These are phyloP conservation scores for Adelosebastes latens DNA, from an alignment of 2,797 vertebrate species.

Conservation along the genomic window DNA sequence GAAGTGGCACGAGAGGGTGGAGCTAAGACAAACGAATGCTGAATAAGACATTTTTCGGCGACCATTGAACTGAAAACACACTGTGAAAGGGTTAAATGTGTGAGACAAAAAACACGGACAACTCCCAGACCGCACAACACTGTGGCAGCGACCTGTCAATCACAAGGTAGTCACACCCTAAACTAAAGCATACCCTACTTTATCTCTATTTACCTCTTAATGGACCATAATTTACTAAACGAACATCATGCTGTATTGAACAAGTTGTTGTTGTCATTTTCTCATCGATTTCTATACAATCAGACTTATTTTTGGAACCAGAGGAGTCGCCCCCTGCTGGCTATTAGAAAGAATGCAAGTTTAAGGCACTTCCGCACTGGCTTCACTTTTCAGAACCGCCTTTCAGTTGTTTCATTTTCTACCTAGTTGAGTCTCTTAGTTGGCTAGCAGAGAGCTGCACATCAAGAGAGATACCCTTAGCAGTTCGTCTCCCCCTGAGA, in stretches of 20 bases:
- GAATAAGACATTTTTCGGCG: background rate
- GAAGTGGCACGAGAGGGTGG: background rate
- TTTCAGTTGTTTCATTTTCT: background rate
- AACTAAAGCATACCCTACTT: background rate
- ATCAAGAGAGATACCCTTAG: background rate
- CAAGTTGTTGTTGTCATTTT: background rate
- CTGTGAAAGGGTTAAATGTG: background rate
- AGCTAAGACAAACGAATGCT: background rate
- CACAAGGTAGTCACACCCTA: background rate
- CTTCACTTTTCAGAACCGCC: background rate
- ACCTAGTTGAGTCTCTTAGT: background rate
- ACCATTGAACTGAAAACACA: background rate
- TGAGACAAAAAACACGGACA: too few species aligned
- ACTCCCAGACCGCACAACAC: background rate
- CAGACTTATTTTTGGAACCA: background rate
- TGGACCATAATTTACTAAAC: background rate
- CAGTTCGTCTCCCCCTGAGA: slow-evolving; percentile 1
- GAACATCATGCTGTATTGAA: background rate
- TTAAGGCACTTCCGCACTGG: background rate
- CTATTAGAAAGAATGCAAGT: background rate
- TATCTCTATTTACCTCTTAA: background rate
- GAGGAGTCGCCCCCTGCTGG: background rate
- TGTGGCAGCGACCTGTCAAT: background rate
- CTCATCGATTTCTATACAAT: background rate
- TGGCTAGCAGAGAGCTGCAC: background rate